phyloP scores from a whole-genome alignment of 2,888 invertebrate genomes.

The Caenorhabditis sulstoni region DNA sequence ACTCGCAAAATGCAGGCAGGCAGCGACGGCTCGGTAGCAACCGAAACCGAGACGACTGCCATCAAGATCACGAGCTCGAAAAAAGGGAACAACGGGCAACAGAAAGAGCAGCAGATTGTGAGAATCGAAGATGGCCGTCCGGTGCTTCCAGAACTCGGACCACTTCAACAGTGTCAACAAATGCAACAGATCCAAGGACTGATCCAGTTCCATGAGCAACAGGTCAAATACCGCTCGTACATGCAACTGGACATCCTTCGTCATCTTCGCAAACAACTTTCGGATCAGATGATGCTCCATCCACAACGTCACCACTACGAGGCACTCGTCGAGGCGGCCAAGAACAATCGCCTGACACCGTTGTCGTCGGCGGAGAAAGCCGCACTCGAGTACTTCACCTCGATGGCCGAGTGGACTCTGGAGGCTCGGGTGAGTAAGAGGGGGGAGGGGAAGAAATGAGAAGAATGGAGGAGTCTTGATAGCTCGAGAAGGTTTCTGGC shows the following conservation, averaged over 20 bases:
- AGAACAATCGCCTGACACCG: constrained; percentile 38
- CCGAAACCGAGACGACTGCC: no score
- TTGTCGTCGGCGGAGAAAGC: constrained; percentile 38
- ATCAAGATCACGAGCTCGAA: constrained; percentile 17
- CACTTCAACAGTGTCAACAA: constrained; percentile 43
- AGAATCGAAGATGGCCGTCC: constrained; percentile 21
- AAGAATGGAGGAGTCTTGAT: neutral
- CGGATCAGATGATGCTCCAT: constrained; percentile 41
- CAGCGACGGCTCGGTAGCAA: constrained; percentile 8
- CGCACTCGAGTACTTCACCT: constrained; percentile 38
- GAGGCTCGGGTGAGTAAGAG: constrained; percentile 39
- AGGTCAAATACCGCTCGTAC: constrained; percentile 51
- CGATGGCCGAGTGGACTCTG: constrained; percentile 52
- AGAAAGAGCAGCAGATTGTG: constrained; percentile 5
- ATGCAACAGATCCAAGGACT: constrained; percentile 41
- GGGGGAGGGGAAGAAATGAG: neutral
- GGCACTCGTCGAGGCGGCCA: constrained; percentile 24
- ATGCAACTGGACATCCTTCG: constrained; percentile 43
- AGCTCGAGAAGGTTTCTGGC: neutral
- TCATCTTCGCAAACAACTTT: constrained; percentile 40
- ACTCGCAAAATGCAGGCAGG: constrained; percentile 1
- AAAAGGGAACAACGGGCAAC: constrained; percentile 19
- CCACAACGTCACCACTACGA: constrained; percentile 31
- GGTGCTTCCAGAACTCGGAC: constrained; percentile 24
- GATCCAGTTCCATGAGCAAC: constrained; percentile 50